Base-by-base conservation (phyloP, 2,797 vertebrate genomes). In the Melanogrammus aeglefinus region DNA sequence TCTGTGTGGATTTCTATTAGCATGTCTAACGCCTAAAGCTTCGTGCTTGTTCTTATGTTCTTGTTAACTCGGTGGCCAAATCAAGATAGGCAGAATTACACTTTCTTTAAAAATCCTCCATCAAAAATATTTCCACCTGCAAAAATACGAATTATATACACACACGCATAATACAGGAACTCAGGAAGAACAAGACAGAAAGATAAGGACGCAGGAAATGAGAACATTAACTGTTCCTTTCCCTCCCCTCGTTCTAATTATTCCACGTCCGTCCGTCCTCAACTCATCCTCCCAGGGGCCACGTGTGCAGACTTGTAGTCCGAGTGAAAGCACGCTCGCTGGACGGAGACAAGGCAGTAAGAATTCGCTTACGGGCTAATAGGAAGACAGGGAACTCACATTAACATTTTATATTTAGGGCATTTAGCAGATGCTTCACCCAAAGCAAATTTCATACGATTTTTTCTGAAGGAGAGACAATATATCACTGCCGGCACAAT, bases 351-450 rank as follows among this genome's bases (percentile, higher is more conserved):
- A 33, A 79, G 44, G 75, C 73, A 72, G 12, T 24, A 66, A 41
- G n/a, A 16, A 7, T 12, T 82, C 76, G 71, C 80, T 80, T 69
- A 76, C 82, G 84, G 84, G 57, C 74, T 79, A 83, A 88, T 89
- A 87, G 83, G 86, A 81, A 79, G 77, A 77, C 72, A 72, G 75
- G 27, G 81, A 88, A 81, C 83, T 79, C 51, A 73, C 47, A 31
- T 31, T 31, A 31, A 31, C 29, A 31, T 31, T 31, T 31, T 31
- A 31, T 2, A 31, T 31, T 31, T 31, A 31, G 29, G 29, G 29
- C 29, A 31, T 31, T 31, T 31, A 31, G 2, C 29, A 31, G 29
- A 31, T 1, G 29, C 29, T 31, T 31, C 29, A 31, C 2, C 29
- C 29, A 31, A 31, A 31, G n/a, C n/a, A n/a, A n/a, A n/a, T n/a